Base-by-base conservation (phyloP, 2,113 vertebrate species). In the Labeo rohita region DNA sequence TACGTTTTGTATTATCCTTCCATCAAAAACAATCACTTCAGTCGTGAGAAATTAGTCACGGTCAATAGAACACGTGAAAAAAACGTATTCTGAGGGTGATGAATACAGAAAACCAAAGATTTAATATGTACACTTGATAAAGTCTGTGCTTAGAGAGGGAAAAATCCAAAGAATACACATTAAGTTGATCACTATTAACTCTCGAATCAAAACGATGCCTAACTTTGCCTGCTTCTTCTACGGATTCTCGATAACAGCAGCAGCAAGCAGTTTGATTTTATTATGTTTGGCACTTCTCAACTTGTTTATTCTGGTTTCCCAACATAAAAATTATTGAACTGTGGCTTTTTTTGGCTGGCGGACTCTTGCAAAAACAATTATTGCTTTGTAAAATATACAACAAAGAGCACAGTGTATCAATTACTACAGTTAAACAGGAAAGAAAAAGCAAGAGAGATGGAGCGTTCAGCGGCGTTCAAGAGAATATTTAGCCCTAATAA, bases 301-400 rank as follows among this genome's bases (percentile, higher is more conserved):
- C 28, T 39, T 65, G 80, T 81, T 81, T 84, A 45, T 84, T 81
- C 70, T 87, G 70, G 49, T 81, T 82, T 63, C 61, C n/a, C 63
- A 82, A 72, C 70, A 85, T 36, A 63, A 77, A 85, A 78, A 83
- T 52, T 73, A 70, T 77, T 68, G 49, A 84, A 39, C 43, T 82
- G 61, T 76, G 70, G 59, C 59, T 80, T 86, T 84, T 65, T 77
- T 77, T 77, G 76, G 49, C 50, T 65, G 61, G 23, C 23, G 79
- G 81, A 80, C 63, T 49, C 75, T 79, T 79, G 59, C 13, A 16
- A 75, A 88, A 88, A 86, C 76, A 68, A 79, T 84, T 84, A 84
- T 54, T 86, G 85, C 77, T 80, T 80, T 56, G 77, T 73, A 81
- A 73, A 66, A 50, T 78, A 56, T 81, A 50, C 68, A 88, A 88